Base-by-base conservation (phyloP, 1,140 invertebrate species). In the Frieseomelitta varia region DNA sequence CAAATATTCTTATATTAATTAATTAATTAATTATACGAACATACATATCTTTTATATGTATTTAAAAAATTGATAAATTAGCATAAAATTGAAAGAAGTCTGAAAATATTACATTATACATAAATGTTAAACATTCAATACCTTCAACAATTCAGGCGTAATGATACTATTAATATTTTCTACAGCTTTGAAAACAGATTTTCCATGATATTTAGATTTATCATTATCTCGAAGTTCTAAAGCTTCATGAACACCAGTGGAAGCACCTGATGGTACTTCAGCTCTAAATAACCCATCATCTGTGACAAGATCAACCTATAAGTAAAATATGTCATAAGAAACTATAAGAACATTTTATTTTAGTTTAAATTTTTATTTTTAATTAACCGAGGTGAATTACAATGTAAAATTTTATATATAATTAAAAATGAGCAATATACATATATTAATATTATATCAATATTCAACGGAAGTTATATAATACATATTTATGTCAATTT, bases 241-340 rank as follows among this genome's bases (percentile, higher is more conserved):
- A 88, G 99, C 99, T 95, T 99, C 99, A 94, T 99, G 98, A 82
- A 99, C 97, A 91, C 98, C 99, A 91, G 99, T 99, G 19, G 98
- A 99, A 27, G 99, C 99, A 82, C 99, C 99, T 81, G 98, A 99
- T 61, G 99, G 99, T 27, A 99, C 99, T 78, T 99, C 99, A 88
- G 99, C 98, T 85, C 99, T 96, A 96, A 99, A 99, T 24, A 99
- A 95, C 78, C 98, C 99, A 91, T 97, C 93, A 53, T 97, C 97
- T 65, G 97, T 97, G 39, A 97, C 95, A 65, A 95, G 86, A 87
- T 95, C 95, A 67, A 95, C 95, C 95, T 95, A 67, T 27, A 85
- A 79, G 85, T 19, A 75, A 87, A 73, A 77, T 67, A 73, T 81
- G 39, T 47, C 39, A 78, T 63, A 24, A 72, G 3, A n/a, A 53